Percentiles rank a stretch among this genome's conserved stretches.
Evolutionary conservation across 2,797 vertebrate genomes (phyloP).

Genomic region (Spinus olivaceus): DNA sequence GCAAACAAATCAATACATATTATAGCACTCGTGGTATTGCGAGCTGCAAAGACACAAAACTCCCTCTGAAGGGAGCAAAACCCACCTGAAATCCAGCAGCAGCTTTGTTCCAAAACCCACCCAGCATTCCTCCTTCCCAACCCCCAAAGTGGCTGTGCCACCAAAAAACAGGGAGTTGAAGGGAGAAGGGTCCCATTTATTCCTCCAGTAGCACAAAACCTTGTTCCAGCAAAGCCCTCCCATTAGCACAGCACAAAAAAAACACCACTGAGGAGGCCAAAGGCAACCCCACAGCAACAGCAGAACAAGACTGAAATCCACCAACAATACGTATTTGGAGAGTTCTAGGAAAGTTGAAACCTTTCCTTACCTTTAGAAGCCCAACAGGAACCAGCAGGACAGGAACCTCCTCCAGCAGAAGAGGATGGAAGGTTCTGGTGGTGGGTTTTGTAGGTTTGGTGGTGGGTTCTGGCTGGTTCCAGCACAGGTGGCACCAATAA

Average conservation of each 20-base stretch:
- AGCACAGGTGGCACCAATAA: too few relatives aligned
- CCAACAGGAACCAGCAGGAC: accelerated
- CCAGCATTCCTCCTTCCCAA: not conserved
- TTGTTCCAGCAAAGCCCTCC: accelerated
- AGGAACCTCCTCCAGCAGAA: accelerated
- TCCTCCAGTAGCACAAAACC: not conserved
- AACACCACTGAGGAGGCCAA: accelerated
- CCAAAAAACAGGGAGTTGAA: accelerated
- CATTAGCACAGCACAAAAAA: accelerated
- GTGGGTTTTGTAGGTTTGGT: accelerated
- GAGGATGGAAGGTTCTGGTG: accelerated
- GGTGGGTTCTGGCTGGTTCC: not conserved
- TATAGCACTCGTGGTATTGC: not conserved
- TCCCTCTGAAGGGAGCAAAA: not conserved
- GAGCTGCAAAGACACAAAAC: not conserved
- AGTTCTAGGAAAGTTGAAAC: accelerated
- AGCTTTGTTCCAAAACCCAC: not conserved
- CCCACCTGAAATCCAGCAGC: not conserved
- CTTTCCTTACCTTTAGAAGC: not conserved
- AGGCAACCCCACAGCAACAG: accelerated
- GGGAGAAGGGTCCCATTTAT: accelerated
- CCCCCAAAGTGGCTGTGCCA: not conserved
- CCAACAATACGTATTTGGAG: accelerated
- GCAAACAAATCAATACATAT: slow-evolving; percentile 58
- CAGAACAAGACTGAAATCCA: accelerated